phyloP scores from a whole-genome alignment of 1,140 invertebrate genomes.

The Drosophila pandora region DNA sequence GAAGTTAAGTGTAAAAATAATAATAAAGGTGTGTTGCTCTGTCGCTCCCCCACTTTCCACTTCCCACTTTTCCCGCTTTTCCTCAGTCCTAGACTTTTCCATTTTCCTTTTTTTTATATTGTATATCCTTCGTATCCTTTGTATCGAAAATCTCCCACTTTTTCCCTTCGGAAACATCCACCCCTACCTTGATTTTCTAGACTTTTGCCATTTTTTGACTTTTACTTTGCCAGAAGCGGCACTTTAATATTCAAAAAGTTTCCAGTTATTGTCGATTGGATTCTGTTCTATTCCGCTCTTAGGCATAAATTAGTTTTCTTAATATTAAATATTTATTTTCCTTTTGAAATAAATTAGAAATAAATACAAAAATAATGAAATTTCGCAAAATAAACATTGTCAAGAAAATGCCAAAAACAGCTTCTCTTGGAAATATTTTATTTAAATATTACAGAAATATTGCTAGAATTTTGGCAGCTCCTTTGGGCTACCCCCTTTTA shows the following conservation, averaged over 20 bases:
- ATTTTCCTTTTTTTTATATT: conserved; percentile 6
- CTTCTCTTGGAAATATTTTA: not conserved
- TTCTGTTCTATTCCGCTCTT: conserved; percentile 10
- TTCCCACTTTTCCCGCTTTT: conserved; percentile 1
- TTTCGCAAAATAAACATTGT: not conserved
- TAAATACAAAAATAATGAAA: not conserved
- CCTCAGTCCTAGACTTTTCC: not conserved
- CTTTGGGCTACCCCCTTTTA: not conserved
- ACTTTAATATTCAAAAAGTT: conserved; percentile 28
- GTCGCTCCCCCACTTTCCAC: conserved; percentile 27
- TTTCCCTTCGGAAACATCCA: not conserved
- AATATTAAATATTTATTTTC: not conserved
- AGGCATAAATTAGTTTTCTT: conserved; percentile 17
- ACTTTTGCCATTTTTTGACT: conserved; percentile 7
- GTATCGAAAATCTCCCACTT: conserved; percentile 12
- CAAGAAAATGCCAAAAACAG: not conserved
- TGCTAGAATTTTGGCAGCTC: not conserved
- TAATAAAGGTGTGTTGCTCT: conserved; percentile 72
- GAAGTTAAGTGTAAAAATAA: conserved; percentile 83
- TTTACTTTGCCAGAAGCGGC: conserved; percentile 10
- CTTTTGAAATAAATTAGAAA: not conserved
- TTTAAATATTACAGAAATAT: not conserved
- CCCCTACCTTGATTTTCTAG: conserved; percentile 5
- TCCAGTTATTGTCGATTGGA: conserved; percentile 2
- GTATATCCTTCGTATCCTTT: conserved; percentile 29